Percentiles rank a stretch among this genome's conserved stretches.
These are phyloP conservation scores for Morpho helenor DNA, from an alignment of 2,888 invertebrate genomes.

Conservation along the genomic window DNA sequence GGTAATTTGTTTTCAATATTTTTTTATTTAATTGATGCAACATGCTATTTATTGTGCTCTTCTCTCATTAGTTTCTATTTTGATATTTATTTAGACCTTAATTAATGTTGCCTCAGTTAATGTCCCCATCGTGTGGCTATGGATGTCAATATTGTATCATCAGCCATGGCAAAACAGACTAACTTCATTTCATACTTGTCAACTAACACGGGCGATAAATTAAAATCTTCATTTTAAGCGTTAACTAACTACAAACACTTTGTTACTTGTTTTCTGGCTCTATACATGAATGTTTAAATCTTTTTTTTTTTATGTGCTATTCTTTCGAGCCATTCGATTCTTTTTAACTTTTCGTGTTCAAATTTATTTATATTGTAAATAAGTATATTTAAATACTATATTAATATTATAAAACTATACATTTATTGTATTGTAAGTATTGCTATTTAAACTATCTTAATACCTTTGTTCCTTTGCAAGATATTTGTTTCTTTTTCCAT, in stretches of 20 bases:
- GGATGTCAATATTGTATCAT: slow-evolving; percentile 49
- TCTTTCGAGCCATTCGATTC: background rate
- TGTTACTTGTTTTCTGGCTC: slow-evolving; percentile 66
- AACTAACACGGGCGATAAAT: slow-evolving; percentile 64
- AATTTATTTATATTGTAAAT: background rate
- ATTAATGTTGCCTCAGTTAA: slow-evolving; percentile 57
- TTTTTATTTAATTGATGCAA: slow-evolving; percentile 36
- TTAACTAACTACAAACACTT: slow-evolving; percentile 59
- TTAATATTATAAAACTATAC: background rate
- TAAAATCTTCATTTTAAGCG: slow-evolving; percentile 45
- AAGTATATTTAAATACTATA: background rate
- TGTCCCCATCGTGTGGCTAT: slow-evolving; percentile 41
- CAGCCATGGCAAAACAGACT: slow-evolving; percentile 42
- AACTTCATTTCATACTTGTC: slow-evolving; percentile 44
- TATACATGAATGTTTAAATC: slow-evolving; percentile 17
- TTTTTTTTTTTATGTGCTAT: slow-evolving; percentile 6
- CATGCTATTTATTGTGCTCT: slow-evolving; percentile 14
- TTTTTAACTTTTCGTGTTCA: slow-evolving; percentile 1
- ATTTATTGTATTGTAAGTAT: too few relatives aligned
- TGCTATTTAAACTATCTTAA: too few relatives aligned
- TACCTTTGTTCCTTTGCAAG: too few relatives aligned
- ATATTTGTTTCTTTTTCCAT: background rate
- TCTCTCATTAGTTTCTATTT: slow-evolving; percentile 32
- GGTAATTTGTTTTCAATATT: slow-evolving; percentile 32
- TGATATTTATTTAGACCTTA: slow-evolving; percentile 31